Base-by-base conservation (phyloP, 2,113 vertebrate genomes). In the Saguinus midas region DNA sequence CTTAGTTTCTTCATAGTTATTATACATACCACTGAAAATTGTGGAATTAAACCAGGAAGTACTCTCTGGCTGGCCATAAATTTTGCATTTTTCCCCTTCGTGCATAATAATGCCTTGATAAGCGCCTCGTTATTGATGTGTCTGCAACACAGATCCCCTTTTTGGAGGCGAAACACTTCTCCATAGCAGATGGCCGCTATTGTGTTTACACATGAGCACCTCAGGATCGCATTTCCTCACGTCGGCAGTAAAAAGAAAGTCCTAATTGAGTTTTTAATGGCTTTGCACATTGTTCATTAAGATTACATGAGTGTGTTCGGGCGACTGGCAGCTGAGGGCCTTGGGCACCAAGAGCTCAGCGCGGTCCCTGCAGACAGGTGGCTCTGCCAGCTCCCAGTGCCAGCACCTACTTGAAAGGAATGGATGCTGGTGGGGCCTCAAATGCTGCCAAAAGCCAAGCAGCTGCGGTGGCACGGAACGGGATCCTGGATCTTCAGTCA, bases 201-300 rank as follows among this genome's bases (percentile, higher is more conserved):
- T 99, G 99, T 99, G 98, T 98, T 99, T 99, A 99, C 98, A 99
- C 99, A 99, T 98, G 98, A 99, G 98, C 98, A 99, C 98, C 99
- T 99, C 98, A 99, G 98, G 97, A 98, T 97, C 97, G 98, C 98
- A 98, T 98, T 99, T 97, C 96, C 98, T 98, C 98, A 98, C 96
- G 97, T 98, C 98, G 98, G 98, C 98, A 98, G 97, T 98, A 97
- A 98, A 98, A 98, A 98, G 98, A 98, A 98, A 98, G 98, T 97
- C 96, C 91, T 99, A 99, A 99, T 99, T 99, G 99, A 98, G 98
- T 99, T 99, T 99, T 99, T 99, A 99, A 99, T 99, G 98, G 99
- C 98, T 99, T 98, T 99, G 98, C 98, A 98, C 98, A 96, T 98
- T 98, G 98, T 99, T 99, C 98, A 98, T 99, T 98, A 99, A 98